Evolutionary conservation across 2,888 invertebrate genomes (phyloP), one percentile per base, ranked within the genome.

Genomic region (Hypomecis punctinalis): DNA sequence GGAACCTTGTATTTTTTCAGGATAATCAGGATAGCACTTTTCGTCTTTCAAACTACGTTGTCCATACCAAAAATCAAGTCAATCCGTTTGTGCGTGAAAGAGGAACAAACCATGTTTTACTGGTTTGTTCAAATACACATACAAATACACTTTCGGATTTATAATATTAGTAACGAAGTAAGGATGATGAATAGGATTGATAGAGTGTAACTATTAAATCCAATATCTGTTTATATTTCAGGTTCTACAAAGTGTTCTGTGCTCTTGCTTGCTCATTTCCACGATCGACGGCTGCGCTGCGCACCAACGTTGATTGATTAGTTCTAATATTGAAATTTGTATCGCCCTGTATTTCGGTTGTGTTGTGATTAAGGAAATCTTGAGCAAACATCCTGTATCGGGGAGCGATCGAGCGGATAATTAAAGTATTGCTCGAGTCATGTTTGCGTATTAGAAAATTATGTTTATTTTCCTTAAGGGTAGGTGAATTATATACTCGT

Each of bases 251-350:
- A 9, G 5, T 61, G 55, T 49, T 56, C 35, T 35, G 39, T 61
- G 13, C 33, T 55, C 55, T 48, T 13, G 61, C 23, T 33, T 61
- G 61, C 55, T 33, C 83, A 85, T 85, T 86, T 84, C 78, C 85
- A 77, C 78, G 74, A 76, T 82, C 81, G 76, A 76, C 74, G 78
- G 76, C 74, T 77, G 76, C 76, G 76, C 77, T 77, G 77, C 75
- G 77, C 83, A 83, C 35, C 77, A 76, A 72, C 68, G 77, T 81
- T 87, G 87, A 87, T 88, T 88, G 86, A 88, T 87, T 86, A 82
- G 84, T 83, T 79, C 79, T 81, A 80, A 86, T 86, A 86, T 86
- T 85, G 85, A 85, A 87, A 86, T 86, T 83, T 78, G 79, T 74
- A 78, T 76, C 77, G 13, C 66, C 74, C 75, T 82, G 80, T 83